Evolutionary conservation across 2,113 vertebrate genomes (phyloP).

Genomic region (Apteryx owenii): DNA sequence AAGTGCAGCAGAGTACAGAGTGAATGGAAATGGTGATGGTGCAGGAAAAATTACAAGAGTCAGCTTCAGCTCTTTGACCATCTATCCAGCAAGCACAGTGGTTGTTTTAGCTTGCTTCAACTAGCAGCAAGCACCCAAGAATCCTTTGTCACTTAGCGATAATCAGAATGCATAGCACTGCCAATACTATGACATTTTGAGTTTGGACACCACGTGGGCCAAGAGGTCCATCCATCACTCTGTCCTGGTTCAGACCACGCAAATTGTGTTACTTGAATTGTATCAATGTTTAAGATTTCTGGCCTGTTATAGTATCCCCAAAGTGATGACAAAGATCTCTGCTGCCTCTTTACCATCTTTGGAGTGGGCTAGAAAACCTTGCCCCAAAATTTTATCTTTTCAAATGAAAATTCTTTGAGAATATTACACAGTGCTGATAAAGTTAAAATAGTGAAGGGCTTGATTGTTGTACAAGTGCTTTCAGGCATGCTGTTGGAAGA

Average conservation of each 20-base stretch:
- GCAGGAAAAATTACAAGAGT: conserved; percentile 7
- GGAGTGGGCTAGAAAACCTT: background rate
- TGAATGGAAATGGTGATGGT: background rate
- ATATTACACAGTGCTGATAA: background rate
- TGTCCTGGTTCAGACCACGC: background rate
- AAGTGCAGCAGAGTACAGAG: background rate
- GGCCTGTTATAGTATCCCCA: background rate
- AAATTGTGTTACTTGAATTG: background rate
- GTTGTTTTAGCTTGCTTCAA: background rate
- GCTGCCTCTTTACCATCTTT: background rate
- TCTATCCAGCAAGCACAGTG: background rate
- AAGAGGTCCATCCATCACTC: background rate
- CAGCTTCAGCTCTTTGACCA: background rate
- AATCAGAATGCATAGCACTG: background rate
- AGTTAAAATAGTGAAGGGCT: background rate
- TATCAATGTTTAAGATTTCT: background rate
- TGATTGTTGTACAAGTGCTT: background rate
- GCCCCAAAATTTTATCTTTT: background rate
- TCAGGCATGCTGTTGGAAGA: background rate
- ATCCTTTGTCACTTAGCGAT: background rate
- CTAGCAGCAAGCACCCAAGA: background rate
- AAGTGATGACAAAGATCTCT: background rate
- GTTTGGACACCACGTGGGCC: background rate
- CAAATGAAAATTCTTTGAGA: background rate
- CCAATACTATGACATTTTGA: background rate